Percentiles rank a stretch among this genome's conserved stretches.
These are phyloP conservation scores for Petrocephalus zakoni DNA, from an alignment of 2,113 vertebrate genomes.

Conservation along the genomic window DNA sequence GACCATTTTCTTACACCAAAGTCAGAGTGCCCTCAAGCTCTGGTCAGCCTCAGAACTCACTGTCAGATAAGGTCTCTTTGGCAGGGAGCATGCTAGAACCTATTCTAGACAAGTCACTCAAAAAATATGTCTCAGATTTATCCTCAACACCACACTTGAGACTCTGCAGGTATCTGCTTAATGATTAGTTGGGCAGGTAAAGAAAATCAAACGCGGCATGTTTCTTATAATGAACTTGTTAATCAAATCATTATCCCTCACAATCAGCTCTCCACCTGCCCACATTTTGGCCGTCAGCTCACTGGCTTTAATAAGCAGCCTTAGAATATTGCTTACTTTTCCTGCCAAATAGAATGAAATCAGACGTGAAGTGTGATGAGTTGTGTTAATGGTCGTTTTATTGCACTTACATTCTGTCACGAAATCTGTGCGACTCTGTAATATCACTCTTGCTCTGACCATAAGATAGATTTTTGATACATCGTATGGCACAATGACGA, in stretches of 20 bases:
- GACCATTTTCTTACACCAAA: background rate
- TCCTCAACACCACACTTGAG: background rate
- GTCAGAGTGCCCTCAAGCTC: background rate
- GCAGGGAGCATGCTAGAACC: background rate
- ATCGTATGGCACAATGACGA: background rate
- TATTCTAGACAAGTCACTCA: background rate
- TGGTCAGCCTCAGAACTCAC: background rate
- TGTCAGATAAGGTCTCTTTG: background rate
- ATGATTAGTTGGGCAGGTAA: background rate
- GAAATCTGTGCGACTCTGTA: background rate
- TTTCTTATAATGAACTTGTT: slow-evolving; percentile 2
- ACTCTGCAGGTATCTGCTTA: background rate
- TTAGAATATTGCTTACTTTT: background rate
- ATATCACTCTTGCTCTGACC: background rate
- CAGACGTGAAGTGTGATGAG: background rate
- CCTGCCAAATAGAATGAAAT: background rate
- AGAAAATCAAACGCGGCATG: background rate
- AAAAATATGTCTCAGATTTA: background rate
- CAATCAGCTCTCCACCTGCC: background rate
- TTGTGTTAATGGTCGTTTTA: background rate
- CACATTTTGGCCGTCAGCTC: background rate
- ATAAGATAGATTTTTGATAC: background rate
- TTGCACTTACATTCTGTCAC: background rate
- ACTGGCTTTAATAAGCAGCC: background rate
- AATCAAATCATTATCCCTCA: slow-evolving; percentile 1